Evolutionary conservation across 23 tunicate species (phyloP), one percentile per base, ranked within the genome.

Genomic region (Styela clava): DNA sequence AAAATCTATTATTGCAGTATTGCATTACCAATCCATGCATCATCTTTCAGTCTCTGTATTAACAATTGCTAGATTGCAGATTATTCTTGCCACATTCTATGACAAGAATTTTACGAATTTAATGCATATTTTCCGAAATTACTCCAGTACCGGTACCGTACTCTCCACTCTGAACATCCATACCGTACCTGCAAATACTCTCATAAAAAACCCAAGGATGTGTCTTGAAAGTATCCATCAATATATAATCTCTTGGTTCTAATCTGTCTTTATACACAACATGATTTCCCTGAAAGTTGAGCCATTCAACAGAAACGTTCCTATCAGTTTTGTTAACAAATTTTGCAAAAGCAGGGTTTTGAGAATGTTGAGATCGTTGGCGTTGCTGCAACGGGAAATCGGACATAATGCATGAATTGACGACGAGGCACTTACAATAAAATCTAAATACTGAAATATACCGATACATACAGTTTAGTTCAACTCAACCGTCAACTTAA

Each of bases 121-220:
- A 18, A 56, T 20, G 63, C 20, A 56, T 18, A 20, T 20, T 56
- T 18, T 20, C 20, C 63, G 18, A 20, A 18, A 20, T 56, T 18
- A 18, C 63, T 56, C 20, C 63, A 56, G 63, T 56, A 18, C 18
- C 63, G 20, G 63, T 56, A 20, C 20, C 20, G 63, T 20, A 20
- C 20, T 18, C 20, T 18, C 63, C 63, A 56, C 20, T 18, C 20
- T 56, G n/a, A n/a, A n/a, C 12, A 24, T 68, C 24, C n/a, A 24
- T 20, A 18, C 12, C 73, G 9, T 68, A 68, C 73, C 73, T 20
- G 9, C 16, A 68, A 18, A 24, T 31, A 24, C 31, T 21, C n/a
- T 68, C 73, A 68, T 68, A 68, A 31, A 68, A 68, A 24, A 68
- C n/a, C 73, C 73, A 68, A 18, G 73, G 73, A 21, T 68, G 73